Conservation (phyloP, 2,888 invertebrate genomes). For the Andrena trimmerana region DNA sequence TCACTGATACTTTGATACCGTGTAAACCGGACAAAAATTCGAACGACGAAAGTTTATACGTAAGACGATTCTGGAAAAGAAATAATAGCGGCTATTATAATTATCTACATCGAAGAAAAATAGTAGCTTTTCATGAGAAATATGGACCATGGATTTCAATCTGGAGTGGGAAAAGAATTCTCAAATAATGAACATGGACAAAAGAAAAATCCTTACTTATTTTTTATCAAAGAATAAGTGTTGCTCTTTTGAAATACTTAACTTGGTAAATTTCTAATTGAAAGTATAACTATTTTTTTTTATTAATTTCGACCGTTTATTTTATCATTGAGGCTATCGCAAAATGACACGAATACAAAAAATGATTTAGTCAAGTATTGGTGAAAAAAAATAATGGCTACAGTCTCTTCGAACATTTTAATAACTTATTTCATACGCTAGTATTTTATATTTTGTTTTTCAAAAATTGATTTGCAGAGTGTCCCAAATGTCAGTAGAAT, state of each 20-base stretch:
- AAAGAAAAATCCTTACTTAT: too few relatives aligned
- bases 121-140: neutral
- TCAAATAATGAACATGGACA: neutral
- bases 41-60: neutral
- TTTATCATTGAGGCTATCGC: too few relatives aligned
- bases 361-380: neutral
- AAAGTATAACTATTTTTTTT: too few relatives aligned
- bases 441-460: neutral
- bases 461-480: too few relatives aligned
- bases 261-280: too few relatives aligned
- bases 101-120: neutral
- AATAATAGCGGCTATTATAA: constrained; percentile 6
- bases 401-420: neutral
- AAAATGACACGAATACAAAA: too few relatives aligned
- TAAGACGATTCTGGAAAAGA: neutral
- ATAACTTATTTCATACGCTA: neutral
- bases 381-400: neutral
- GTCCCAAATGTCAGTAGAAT: too few relatives aligned
- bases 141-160: constrained; percentile 1
- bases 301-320: too few relatives aligned
- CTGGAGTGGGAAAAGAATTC: neutral
- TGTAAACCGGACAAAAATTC: neutral
- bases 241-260: too few relatives aligned
- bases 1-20: neutral
- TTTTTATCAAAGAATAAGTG: too few relatives aligned